phyloP scores from a whole-genome alignment of 2,888 invertebrate genomes.

The Alloplasta piceator region DNA sequence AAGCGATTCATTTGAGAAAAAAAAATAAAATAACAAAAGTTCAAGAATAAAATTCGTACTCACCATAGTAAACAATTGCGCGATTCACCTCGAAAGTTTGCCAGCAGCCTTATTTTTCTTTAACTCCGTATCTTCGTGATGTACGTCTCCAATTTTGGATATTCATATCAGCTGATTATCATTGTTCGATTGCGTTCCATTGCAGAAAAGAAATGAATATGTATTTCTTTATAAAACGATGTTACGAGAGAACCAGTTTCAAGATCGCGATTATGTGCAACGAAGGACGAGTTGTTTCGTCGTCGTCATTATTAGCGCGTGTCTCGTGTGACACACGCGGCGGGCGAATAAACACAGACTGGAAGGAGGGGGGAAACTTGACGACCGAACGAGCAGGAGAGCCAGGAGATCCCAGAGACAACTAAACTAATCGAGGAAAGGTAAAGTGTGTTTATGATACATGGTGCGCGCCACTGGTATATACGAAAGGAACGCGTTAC shows the following conservation, averaged over 20 bases:
- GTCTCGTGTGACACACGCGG: slow-evolving; percentile 29
- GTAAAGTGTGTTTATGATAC: slow-evolving; percentile 69
- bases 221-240: background rate
- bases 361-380: background rate
- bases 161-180: slow-evolving; percentile 56
- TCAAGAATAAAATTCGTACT: slow-evolving; percentile 19
- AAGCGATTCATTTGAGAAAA: background rate
- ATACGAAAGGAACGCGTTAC: slow-evolving; percentile 68
- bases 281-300: slow-evolving; percentile 15
- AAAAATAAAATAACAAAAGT: background rate
- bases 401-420: slow-evolving; percentile 67
- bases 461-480: slow-evolving; percentile 48
- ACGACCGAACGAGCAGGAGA: slow-evolving; percentile 64
- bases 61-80: slow-evolving; percentile 54
- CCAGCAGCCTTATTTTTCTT: slow-evolving; percentile 17
- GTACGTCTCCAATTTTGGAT: slow-evolving; percentile 14
- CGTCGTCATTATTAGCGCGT: slow-evolving; percentile 7
- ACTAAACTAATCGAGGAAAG: slow-evolving; percentile 69
- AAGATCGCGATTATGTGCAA: slow-evolving; percentile 13
- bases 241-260: background rate
- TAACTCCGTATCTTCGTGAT: slow-evolving; percentile 16
- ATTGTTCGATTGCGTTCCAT: slow-evolving; percentile 3
- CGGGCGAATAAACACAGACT: background rate
- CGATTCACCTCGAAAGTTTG: slow-evolving; percentile 34
- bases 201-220: background rate